Base-by-base conservation (phyloP, 2,888 invertebrate species). In the Drosophila neonasuta region DNA sequence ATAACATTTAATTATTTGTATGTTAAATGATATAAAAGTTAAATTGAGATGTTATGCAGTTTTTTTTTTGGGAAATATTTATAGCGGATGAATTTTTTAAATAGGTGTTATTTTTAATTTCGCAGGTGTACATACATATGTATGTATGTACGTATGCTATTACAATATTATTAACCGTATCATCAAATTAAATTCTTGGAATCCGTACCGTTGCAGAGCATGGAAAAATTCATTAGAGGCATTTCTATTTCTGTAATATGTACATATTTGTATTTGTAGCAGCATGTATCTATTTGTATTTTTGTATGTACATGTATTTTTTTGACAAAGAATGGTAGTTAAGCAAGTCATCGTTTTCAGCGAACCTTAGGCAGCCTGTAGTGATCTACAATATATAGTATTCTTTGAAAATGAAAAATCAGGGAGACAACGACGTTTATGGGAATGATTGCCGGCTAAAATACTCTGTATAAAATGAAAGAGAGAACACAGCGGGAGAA, bases 401-500 rank as follows among this genome's bases (percentile, higher is more conserved):
- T 59, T 34, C 30, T 36, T 32, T 9, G 11, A 44, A 58, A 15
- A 15, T 15, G 15, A 15, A 58, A 64, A 57, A 24, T 54, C 49
- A 34, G 39, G 45, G n/a, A 11, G 34, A 36, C 11, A 49, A 41
- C 49, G 52, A 57, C 55, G 36, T 54, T 32, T 54, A 11, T 32
- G 17, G 30, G 29, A 15, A 17, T 34, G 36, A 48, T 44, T 11
- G 11, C 58, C 36, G 30, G 39, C 29, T n/a, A 5, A 39, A 39
- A 8, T 48, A 15, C 20, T 15, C n/a, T 39, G 24, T 34, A 15
- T 10, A 13, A 20, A 11, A n/a, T 7, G 15, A 42, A 34, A 34
- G 50, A 58, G 44, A 67, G 57, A 56, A 45, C 67, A 55, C 79
- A 83, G 81, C 75, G 74, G 84, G 78, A 65, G 51, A 54, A 52